Base-by-base conservation (phyloP, 2,797 vertebrate species). In the Sebastes glaucus region DNA sequence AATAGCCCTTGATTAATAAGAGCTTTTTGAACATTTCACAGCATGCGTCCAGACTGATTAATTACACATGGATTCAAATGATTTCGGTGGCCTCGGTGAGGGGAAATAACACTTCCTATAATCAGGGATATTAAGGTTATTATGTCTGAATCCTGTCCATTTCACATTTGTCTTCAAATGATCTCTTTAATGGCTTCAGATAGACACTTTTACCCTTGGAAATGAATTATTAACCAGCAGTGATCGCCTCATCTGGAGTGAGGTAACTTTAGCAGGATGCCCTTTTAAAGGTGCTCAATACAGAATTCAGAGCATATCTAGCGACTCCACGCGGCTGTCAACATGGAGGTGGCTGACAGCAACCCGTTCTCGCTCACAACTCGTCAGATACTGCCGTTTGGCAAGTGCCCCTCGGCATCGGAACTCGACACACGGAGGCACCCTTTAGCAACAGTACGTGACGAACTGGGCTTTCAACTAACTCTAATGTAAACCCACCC, bases 21-120 rank as follows among this genome's bases (percentile, higher is more conserved):
- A 69, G 57, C 68, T 63, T 80, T 85, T 72, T 73, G 57, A 81
- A 74, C 35, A 66, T 80, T 73, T 66, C 65, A 80, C 70, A 73
- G 77, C 56, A 38, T 52, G 59, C 23, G 65, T 52, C 52, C 66
- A 78, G 61, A 83, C 77, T 85, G 78, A 85, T 85, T 83, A 81
- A 88, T 72, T 75, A 83, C 66, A 71, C 68, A 79, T 77, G 38
- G 78, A 82, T 83, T 78, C 66, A 74, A 85, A 83, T 85, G 61
- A 70, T 83, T 83, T 71, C 18, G 2, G 28, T 55, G 52, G 53
- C 49, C 32, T 64, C 20, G 9, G 38, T 62, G 57, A 68, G 66
- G 55, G 74, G 65, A 77, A 82, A 81, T 49, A 63, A 42, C 32
- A 80, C 57, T 65, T 74, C 65, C 69, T 77, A 62, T 85, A 88